Evolutionary conservation across 2,113 vertebrate species (phyloP).

Genomic region (Agapornis roseicollis): DNA sequence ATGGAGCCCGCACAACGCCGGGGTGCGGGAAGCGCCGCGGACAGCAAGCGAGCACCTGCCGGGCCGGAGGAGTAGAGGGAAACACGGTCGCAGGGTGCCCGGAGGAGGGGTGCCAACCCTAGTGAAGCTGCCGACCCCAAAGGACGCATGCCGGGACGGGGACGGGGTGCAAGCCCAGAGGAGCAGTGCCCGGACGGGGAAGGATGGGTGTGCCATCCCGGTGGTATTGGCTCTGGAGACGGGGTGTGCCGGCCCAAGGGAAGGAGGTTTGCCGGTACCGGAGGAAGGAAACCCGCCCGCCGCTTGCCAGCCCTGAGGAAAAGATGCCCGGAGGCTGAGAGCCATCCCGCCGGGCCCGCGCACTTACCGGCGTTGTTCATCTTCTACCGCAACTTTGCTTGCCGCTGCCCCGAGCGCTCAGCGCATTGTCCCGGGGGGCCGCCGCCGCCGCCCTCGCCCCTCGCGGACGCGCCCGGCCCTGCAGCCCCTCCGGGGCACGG

Average conservation of each 20-base stretch:
- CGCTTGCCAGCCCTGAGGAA: neutral
- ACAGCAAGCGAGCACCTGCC: neutral
- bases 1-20: neutral
- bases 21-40: neutral
- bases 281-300: neutral
- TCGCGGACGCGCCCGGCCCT: neutral
- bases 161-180: neutral
- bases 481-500: neutral
- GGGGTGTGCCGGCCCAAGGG: neutral
- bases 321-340: neutral
- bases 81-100: neutral
- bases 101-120: neutral
- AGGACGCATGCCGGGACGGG: neutral
- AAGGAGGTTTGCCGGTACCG: neutral
- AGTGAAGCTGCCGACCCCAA: neutral
- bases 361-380: constrained; percentile 66
- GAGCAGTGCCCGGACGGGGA: neutral
- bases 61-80: neutral
- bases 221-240: neutral
- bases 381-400: constrained; percentile 39
- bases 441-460: neutral
- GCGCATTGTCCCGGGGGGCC: constrained; percentile 2
- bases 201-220: neutral
- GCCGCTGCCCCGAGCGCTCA: neutral
- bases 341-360: neutral